Evolutionary conservation across 2,888 invertebrate genomes (phyloP), one percentile per base, ranked within the genome.

Genomic region (Xestoiulus laeticollis): DNA sequence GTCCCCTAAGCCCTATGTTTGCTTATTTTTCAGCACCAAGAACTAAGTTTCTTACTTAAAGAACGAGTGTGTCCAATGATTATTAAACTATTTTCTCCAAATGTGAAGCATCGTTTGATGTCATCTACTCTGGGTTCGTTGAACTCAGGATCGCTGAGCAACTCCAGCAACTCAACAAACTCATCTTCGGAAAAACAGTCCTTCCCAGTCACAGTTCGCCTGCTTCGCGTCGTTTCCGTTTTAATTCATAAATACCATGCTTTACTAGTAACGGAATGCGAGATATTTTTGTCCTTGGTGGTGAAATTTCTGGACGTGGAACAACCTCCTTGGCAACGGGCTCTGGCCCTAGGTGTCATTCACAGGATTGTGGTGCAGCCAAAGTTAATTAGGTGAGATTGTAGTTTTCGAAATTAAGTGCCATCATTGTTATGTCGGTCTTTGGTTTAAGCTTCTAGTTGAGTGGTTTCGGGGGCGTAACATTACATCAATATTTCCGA

Each of bases 61-160:
- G 99, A 99, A 92, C 95, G 98, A 89, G 99, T 99, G 0, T 99
- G 99, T 92, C 99, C 99, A 0, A 94, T 99, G 90, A 97, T 99
- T n/a, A 99, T 99, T 90, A 97, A 98, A 92, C 93, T 99, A 89
- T 99, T 99, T 92, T 99, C 99, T 33, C 99, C 99, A 16, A 99
- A 98, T 92, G 96, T 99, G n/a, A 99, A 99, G 90, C 98, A 97
- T 92, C 95, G 97, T 85, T 93, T 93, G 89, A 26, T 83, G 38
- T 87, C 87, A 0, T 14, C 43, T 53, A 33, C 83, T 14, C 26
- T 83, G 87, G 30, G n/a, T n/a, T 38, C 83, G 43, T 84, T 59
- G 4, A n/a, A 44, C 30, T 22, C 85, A n/a, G 43, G 14, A 4
- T 22, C 85, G 2, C 19, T 59, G 19, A 85, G 33, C 85, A 30